Evolutionary conservation across 2,888 invertebrate genomes (phyloP), one percentile per base, ranked within the genome.

Genomic region (Liposcelis brunnea): DNA sequence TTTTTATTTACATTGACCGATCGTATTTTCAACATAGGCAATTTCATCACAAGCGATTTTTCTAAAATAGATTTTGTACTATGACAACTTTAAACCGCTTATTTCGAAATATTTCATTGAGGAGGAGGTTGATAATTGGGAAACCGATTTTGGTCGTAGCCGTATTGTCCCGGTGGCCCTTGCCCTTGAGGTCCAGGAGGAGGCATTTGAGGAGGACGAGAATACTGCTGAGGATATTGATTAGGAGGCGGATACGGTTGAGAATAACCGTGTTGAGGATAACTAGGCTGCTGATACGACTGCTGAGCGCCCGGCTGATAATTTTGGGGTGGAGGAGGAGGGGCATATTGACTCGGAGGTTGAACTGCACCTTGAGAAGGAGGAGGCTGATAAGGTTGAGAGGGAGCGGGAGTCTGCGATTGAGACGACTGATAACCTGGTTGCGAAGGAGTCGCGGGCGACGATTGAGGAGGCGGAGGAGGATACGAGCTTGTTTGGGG

Each of bases 101-200:
- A n/a, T n/a, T 26, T 26, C 8, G 35, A 21, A 38, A 15, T 15
- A 15, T 35, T 31, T 55, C 74, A 78, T 60, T 79, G 78, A 26
- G 76, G 71, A 43, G 82, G 80, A 49, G 84, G 84, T 55, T 84
- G 83, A 58, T 82, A 83, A 43, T 80, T 76, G 59, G 83, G 84
- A 33, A 81, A 78, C 6, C 54, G 52, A 42, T 56, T 56, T 35
- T 56, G 56, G n/a, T 72, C 75, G 58, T 85, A 85, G n/a, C 72
- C 75, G 58, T 85, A 85, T 48, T 75, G 74, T 47, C 77, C 77
- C 51, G 81, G 78, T 5, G 81, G 74, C 6, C 74, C 80, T 16
- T 76, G 77, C 3, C 77, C 78, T 50, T 80, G 80, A 2, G 78
- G 80, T 4, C 75, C 73, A 1, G 55, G 55, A 15, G 55, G 64